Conservation (phyloP, 2,797 vertebrate genomes). For the Coracias cyanogaster region DNA sequence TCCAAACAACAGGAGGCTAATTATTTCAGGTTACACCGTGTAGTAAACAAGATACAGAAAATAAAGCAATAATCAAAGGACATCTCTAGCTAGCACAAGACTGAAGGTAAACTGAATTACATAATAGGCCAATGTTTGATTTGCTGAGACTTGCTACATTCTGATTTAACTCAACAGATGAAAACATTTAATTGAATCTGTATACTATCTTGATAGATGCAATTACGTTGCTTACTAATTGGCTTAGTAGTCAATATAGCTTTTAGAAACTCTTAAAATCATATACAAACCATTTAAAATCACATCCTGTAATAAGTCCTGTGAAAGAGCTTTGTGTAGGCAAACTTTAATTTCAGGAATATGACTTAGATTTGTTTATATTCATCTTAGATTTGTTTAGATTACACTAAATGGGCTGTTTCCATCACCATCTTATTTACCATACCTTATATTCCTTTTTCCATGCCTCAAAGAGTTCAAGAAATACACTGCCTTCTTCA, state of each 20-base stretch:
- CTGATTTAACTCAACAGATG: neutral
- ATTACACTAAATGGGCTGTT: neutral
- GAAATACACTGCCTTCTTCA: slow-evolving; percentile 92
- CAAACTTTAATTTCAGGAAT: neutral
- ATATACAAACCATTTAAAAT: neutral
- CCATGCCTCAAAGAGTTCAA: slow-evolving; percentile 97
- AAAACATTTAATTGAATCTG: neutral
- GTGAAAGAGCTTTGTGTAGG: neutral
- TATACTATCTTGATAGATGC: neutral
- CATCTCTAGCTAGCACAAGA: neutral
- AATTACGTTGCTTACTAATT: neutral
- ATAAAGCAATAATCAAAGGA: neutral
- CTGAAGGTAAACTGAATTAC: neutral
- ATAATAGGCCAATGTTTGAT: neutral
- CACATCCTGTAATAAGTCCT: neutral
- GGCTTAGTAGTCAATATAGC: neutral
- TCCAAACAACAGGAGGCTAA: neutral
- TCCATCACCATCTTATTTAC: neutral
- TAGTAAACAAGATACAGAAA: neutral
- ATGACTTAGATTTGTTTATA: neutral
- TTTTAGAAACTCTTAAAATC: neutral
- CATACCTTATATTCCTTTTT: slow-evolving; percentile 98
- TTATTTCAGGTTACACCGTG: neutral
- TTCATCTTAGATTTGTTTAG: neutral
- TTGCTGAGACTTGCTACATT: neutral